phyloP scores from a whole-genome alignment of 1,140 invertebrate genomes.

The Drosophila nannoptera region DNA sequence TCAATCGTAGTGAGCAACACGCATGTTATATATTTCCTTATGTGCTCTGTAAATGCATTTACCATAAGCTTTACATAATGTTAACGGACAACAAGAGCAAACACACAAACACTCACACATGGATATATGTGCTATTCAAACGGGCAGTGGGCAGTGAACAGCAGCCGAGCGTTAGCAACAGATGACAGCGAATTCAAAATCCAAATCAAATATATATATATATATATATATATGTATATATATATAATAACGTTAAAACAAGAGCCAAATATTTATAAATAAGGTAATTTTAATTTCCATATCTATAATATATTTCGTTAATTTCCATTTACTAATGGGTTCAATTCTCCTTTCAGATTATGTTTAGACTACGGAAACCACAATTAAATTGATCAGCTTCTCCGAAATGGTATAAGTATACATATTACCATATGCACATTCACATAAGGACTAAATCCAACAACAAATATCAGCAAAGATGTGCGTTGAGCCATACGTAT shows the following conservation, averaged over 20 bases:
- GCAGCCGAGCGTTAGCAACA: slow-evolving; percentile 1
- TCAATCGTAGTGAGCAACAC: not conserved
- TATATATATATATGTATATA: too few species aligned
- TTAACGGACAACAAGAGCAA: slow-evolving; percentile 13
- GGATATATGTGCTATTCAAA: not conserved
- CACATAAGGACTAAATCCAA: slow-evolving; percentile 20
- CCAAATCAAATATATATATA: slow-evolving; percentile 56
- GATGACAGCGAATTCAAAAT: slow-evolving; percentile 31
- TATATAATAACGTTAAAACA: slow-evolving; percentile 36
- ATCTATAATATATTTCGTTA: not conserved
- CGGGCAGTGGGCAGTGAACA: slow-evolving; percentile 4
- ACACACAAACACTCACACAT: not conserved
- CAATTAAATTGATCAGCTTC: slow-evolving; percentile 30
- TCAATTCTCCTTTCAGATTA: slow-evolving; percentile 33
- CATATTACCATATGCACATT: slow-evolving; percentile 17
- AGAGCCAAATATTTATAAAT: slow-evolving; percentile 56
- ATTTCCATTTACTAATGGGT: not conserved
- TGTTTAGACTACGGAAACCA: slow-evolving; percentile 31
- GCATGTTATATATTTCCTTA: slow-evolving; percentile 13
- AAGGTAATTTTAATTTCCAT: slow-evolving; percentile 34
- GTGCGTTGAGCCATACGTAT: slow-evolving; percentile 27
- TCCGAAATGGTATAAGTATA: slow-evolving; percentile 20
- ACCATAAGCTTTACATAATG: slow-evolving; percentile 47
- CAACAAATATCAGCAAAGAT: slow-evolving; percentile 32
- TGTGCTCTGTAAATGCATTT: slow-evolving; percentile 59